These are phyloP conservation scores for Myotis planiceps DNA, from an alignment of 2,797 vertebrate species.

Conservation along the genomic window DNA sequence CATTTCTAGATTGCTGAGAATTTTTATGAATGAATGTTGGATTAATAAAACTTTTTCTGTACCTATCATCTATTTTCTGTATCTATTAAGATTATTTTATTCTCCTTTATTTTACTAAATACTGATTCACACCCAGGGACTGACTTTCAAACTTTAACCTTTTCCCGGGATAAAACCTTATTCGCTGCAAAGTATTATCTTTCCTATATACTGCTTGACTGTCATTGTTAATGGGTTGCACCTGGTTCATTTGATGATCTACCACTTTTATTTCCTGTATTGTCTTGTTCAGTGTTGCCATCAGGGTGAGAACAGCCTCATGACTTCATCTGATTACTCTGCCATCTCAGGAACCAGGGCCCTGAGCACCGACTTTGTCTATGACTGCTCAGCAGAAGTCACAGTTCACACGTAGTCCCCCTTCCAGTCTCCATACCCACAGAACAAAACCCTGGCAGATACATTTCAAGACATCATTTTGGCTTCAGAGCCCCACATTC, in stretches of 20 bases:
- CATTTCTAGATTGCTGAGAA: background rate
- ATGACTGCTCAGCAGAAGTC: background rate
- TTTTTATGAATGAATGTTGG: background rate
- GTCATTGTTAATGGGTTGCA: background rate
- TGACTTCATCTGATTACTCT: background rate
- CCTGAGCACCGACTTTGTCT: background rate
- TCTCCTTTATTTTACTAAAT: conserved; percentile 31
- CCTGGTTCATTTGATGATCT: background rate
- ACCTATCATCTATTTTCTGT: background rate
- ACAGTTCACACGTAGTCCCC: background rate
- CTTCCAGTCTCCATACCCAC: background rate
- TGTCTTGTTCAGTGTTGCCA: background rate
- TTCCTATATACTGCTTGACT: background rate
- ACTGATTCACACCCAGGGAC: background rate
- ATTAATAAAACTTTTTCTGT: background rate
- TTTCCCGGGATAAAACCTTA: background rate
- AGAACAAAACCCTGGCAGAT: background rate
- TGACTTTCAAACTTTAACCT: background rate
- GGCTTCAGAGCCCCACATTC: background rate
- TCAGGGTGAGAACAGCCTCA: background rate
- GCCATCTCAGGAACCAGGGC: background rate
- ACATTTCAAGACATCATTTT: background rate
- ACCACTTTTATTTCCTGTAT: background rate
- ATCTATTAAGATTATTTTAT: background rate
- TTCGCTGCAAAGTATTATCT: background rate